Percentiles rank a stretch among this genome's conserved stretches.
Evolutionary conservation across 2,797 vertebrate genomes (phyloP).

Genomic region (Bradypodion ventrale): DNA sequence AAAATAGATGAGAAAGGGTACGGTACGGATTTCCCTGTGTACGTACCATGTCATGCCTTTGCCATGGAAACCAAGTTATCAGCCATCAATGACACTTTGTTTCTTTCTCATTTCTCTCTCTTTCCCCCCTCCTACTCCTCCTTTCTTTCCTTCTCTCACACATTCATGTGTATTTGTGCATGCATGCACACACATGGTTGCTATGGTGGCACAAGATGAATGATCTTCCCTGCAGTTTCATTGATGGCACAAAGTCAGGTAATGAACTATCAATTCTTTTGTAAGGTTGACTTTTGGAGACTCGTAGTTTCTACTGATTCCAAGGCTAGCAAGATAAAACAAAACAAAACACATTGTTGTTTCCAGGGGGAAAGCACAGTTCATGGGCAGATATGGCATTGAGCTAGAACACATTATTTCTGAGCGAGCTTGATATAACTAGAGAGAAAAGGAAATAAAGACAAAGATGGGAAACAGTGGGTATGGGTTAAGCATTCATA

Average conservation of each 20-base stretch:
- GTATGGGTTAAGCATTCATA: not conserved
- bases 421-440: not conserved
- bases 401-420: conserved; percentile 28
- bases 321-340: not conserved
- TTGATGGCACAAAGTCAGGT: conserved; percentile 12
- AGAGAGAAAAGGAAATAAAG: not conserved
- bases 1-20: not conserved
- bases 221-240: conserved; percentile 47
- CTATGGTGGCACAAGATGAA: conserved; percentile 55
- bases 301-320: not conserved
- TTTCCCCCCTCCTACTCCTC: not conserved
- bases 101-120: not conserved
- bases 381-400: conserved; percentile 8
- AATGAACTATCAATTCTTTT: conserved; percentile 27
- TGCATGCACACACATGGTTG: conserved; percentile 42
- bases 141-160: not conserved
- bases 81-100: not conserved
- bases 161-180: not conserved
- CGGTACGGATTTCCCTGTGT: not conserved
- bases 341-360: conserved; percentile 1
- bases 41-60: conserved; percentile 8
- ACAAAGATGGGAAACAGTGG: not conserved
- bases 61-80: conserved; percentile 49
- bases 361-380: not conserved
- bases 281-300: conserved; percentile 9